Evolutionary conservation across 2,888 invertebrate species (phyloP).

Genomic region (Ethmia dodecea): DNA sequence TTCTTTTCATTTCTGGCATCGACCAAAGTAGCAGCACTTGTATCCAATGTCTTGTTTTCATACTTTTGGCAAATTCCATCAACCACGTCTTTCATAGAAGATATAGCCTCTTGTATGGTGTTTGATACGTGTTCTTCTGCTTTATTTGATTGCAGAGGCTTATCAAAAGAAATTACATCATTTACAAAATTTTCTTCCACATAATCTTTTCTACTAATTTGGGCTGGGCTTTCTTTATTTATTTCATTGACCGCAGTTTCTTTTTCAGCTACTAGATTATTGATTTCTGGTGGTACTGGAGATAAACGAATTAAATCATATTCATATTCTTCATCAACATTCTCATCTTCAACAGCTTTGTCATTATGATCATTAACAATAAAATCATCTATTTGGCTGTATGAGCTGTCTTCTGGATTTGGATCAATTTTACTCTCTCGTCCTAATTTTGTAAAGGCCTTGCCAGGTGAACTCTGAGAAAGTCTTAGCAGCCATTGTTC

Average conservation of each 20-base stretch:
- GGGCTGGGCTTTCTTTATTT: slow-evolving; percentile 4
- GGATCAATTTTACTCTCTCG: slow-evolving; percentile 25
- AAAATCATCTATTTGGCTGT: slow-evolving; percentile 57
- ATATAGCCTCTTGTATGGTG: slow-evolving; percentile 9
- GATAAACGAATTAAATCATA: slow-evolving; percentile 49
- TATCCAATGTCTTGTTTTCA: background rate
- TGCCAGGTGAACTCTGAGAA: slow-evolving; percentile 66
- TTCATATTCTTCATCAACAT: slow-evolving; percentile 41
- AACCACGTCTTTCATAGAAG: slow-evolving; percentile 8
- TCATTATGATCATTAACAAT: slow-evolving; percentile 25
- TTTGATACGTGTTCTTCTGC: slow-evolving; percentile 3
- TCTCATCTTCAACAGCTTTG: slow-evolving; percentile 26
- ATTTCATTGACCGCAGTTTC: slow-evolving; percentile 4
- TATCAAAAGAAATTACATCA: slow-evolving; percentile 18
- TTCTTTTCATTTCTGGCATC: slow-evolving; percentile 26
- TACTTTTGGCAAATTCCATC: background rate
- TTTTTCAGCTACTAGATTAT: slow-evolving; percentile 14
- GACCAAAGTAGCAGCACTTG: background rate
- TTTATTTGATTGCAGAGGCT: slow-evolving; percentile 8
- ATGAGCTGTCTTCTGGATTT: slow-evolving; percentile 47
- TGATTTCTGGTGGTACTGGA: slow-evolving; percentile 19
- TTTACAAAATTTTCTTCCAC: slow-evolving; percentile 12
- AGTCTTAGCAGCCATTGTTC: slow-evolving; percentile 72
- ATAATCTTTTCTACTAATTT: slow-evolving; percentile 16
- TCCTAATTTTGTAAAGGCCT: slow-evolving; percentile 41